Percentiles rank a stretch among this genome's conserved stretches.
phyloP scores from a whole-genome alignment of 2,888 invertebrate genomes.

The Chydorus sphaericus region DNA sequence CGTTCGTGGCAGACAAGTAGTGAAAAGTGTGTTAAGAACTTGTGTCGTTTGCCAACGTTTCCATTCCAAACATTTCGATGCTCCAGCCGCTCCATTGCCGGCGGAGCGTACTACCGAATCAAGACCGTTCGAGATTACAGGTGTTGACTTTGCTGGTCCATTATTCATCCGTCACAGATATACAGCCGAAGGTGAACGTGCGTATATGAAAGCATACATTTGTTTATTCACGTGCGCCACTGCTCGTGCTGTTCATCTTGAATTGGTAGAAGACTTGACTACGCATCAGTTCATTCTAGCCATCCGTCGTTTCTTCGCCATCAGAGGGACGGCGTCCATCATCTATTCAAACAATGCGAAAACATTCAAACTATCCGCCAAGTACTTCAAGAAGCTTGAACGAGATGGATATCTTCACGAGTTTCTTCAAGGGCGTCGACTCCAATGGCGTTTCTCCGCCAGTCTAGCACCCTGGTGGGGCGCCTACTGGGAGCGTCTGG shows the following conservation, averaged over 20 bases:
- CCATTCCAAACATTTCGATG: no score
- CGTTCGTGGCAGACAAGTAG: neutral
- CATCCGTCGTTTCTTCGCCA: neutral
- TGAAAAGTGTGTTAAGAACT: neutral
- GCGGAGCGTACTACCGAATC: neutral
- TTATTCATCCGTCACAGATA: conserved; percentile 10
- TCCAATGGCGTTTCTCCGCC: conserved; percentile 10
- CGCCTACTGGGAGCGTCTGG: conserved; percentile 7
- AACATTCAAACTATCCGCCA: conserved; percentile 3
- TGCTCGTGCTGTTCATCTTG: conserved; percentile 9
- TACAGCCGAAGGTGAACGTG: no score
- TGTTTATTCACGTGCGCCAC: conserved; percentile 4
- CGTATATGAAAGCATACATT: neutral
- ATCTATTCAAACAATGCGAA: conserved; percentile 8
- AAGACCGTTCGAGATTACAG: neutral
- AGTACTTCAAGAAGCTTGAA: neutral
- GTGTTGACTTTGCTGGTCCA: neutral
- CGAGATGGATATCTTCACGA: neutral
- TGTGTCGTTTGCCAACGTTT: neutral
- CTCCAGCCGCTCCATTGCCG: neutral
- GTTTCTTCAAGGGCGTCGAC: neutral
- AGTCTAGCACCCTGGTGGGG: conserved; percentile 10
- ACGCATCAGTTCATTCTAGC: conserved; percentile 3
- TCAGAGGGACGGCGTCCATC: conserved; percentile 4
- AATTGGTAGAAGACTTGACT: conserved; percentile 4